These are phyloP conservation scores for Eidolon dupreanum DNA, from an alignment of 2,797 vertebrate genomes.

Conservation along the genomic window DNA sequence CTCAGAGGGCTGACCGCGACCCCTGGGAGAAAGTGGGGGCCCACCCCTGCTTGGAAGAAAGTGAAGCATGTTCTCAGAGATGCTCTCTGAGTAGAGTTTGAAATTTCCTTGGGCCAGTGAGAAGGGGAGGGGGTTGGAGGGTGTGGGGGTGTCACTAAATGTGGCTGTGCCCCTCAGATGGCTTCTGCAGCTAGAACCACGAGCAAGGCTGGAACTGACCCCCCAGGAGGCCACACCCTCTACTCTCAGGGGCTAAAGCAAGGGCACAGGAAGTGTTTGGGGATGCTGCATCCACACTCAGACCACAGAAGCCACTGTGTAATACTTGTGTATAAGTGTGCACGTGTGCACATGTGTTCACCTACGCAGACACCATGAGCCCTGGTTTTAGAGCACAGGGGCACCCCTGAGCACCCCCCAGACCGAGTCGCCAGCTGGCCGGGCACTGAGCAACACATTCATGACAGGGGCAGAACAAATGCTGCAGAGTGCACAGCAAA, in stretches of 20 bases:
- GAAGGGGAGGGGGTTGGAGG: background rate
- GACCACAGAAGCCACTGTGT: background rate
- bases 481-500: accelerated
- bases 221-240: no score
- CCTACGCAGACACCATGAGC: background rate
- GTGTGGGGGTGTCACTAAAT: background rate
- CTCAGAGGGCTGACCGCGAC: background rate
- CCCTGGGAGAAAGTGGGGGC: background rate
- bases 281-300: accelerated
- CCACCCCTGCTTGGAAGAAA: background rate
- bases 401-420: background rate
- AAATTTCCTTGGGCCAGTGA: background rate
- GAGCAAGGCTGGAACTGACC: background rate
- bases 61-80: background rate
- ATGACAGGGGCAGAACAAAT: accelerated
- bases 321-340: no score
- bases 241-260: background rate
- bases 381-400: background rate
- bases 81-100: background rate
- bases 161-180: background rate
- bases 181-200: background rate
- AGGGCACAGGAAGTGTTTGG: background rate
- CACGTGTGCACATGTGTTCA: accelerated
- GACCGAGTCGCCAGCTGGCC: background rate
- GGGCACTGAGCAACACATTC: background rate